phyloP scores from a whole-genome alignment of 2,797 vertebrate species.

The Pseudochirops cupreus region DNA sequence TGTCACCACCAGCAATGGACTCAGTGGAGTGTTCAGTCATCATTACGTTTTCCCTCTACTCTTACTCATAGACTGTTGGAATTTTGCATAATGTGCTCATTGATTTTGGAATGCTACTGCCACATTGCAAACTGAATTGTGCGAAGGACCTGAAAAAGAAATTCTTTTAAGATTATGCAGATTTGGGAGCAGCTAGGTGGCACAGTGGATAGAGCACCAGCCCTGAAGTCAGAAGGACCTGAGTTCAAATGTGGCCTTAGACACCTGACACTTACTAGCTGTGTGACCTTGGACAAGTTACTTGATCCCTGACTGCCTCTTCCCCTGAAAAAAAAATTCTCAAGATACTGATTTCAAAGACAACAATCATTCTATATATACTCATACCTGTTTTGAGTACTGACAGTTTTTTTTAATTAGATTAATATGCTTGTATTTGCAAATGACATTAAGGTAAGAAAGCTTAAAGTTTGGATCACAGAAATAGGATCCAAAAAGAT shows the following conservation, averaged over 20 bases:
- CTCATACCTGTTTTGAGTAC: neutral
- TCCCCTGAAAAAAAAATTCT: neutral
- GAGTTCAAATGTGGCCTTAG: too few relatives aligned
- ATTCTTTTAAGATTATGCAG: neutral
- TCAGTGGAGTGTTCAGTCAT: neutral
- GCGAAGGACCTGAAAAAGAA: accelerated
- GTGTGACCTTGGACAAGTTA: too few relatives aligned
- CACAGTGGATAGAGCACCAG: too few relatives aligned
- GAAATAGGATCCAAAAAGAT: neutral
- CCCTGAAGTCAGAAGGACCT: too few relatives aligned
- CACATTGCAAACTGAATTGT: neutral
- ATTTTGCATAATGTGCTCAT: neutral
- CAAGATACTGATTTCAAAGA: neutral
- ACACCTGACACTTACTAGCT: too few relatives aligned
- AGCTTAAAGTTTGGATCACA: neutral
- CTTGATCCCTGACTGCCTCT: too few relatives aligned
- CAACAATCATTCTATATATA: neutral
- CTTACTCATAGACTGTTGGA: too few relatives aligned
- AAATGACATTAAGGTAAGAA: neutral
- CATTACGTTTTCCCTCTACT: accelerated
- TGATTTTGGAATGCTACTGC: neutral
- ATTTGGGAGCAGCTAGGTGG: neutral
- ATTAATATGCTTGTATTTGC: neutral
- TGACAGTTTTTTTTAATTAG: neutral
- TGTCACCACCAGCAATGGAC: neutral